phyloP scores from a whole-genome alignment of 2,888 invertebrate genomes.

The Lasioglossum figueresi region DNA sequence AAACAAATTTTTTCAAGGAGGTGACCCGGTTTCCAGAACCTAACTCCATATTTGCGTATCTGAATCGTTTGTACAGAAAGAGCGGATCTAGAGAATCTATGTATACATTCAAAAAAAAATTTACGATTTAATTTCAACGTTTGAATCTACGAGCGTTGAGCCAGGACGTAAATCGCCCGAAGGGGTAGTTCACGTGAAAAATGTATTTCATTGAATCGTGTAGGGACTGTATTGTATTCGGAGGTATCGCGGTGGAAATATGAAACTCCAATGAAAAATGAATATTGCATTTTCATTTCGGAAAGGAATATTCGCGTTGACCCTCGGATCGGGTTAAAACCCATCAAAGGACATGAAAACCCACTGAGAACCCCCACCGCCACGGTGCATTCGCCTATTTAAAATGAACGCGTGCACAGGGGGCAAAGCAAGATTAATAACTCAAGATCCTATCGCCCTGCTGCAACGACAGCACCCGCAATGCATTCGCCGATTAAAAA shows the following conservation, averaged over 20 bases:
- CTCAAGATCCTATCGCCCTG: slow-evolving; percentile 46
- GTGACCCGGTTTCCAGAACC: not conserved
- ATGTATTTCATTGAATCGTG: not conserved
- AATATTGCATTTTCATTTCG: not conserved
- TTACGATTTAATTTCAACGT: not conserved
- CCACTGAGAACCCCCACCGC: slow-evolving; percentile 50
- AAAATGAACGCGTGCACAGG: slow-evolving; percentile 45
- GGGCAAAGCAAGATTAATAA: slow-evolving; percentile 43
- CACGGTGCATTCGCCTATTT: slow-evolving; percentile 56
- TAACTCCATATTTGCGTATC: too few relatives aligned
- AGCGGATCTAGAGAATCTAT: too few relatives aligned
- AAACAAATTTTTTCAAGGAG: not conserved
- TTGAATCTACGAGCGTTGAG: not conserved
- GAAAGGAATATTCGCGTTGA: not conserved
- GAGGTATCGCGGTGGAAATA: not conserved
- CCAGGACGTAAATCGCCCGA: not conserved
- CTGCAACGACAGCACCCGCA: slow-evolving; percentile 37
- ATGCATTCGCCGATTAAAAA: not conserved
- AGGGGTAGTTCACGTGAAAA: not conserved
- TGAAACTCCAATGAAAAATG: not conserved
- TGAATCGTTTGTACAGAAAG: too few relatives aligned
- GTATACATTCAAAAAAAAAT: not conserved
- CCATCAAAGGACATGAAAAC: not conserved
- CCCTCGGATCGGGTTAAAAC: not conserved
- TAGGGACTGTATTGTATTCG: not conserved